Evolutionary conservation across 2,888 invertebrate genomes (phyloP), one percentile per base, ranked within the genome.

Genomic region (Apotomis turbidana): DNA sequence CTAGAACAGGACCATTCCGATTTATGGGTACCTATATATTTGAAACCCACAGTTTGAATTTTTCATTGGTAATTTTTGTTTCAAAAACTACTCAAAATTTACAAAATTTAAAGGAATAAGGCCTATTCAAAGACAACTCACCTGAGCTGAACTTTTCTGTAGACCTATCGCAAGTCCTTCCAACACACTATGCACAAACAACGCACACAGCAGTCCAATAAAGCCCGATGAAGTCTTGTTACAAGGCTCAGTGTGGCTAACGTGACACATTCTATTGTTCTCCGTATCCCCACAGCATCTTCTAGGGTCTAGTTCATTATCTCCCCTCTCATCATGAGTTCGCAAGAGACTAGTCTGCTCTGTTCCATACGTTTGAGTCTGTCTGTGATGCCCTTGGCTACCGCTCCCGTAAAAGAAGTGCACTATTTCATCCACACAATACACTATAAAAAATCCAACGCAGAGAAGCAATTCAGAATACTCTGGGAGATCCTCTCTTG

Each of bases 131-230:
- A 36, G 12, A 41, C 15, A 27, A 51, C 76, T 76, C 83, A 96
- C 97, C 92, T 95, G 95, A 3, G 94, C 87, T 12, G 95, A 83
- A 12, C 94, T 92, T 70, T 94, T 93, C 85, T 97, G 97, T 52
- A 97, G 89, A 0, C 97, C 97, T 79, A 97, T 96, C 0, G 97
- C 97, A 67, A 97, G 84, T 1, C 97, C 97, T 84, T 97, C 97
- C 75, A 97, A 89, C 12, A 97, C 87, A 15, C 97, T 95, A 80
- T 97, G 97, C 74, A 97, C 94, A 0, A 96, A 96, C 67, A 97
- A 86, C 0, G 97, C 97, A 44, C 95, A 90, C 27, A 97, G 89
- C 63, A 97, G 87, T 0, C 97, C 96, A 10, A 96, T 81, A 8
- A 95, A 94, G 0, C 95, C 95, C 0, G 96, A 95, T 49, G 95